These are phyloP conservation scores for Eriocheir sinensis DNA, from an alignment of 1,140 invertebrate genomes.

Conservation along the genomic window DNA sequence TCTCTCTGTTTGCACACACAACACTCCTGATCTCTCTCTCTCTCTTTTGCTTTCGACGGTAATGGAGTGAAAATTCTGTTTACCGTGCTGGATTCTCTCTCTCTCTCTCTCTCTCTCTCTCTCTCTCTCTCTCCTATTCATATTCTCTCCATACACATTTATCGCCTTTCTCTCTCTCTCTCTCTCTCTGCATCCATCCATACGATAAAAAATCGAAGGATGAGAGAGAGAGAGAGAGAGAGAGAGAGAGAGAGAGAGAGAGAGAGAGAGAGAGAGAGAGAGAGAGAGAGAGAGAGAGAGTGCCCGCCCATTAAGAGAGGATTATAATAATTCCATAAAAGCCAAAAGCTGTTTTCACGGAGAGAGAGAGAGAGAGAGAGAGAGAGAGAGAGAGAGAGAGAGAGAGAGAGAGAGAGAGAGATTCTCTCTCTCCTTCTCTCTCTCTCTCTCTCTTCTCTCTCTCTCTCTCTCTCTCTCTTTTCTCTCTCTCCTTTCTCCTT, in stretches of 20 bases:
- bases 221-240: neutral
- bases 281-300: neutral
- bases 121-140: neutral
- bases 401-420: too few relatives aligned
- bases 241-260: neutral
- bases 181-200: neutral
- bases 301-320: conserved; percentile 10
- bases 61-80: too few relatives aligned
- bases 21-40: neutral
- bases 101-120: neutral
- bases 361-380: too few relatives aligned
- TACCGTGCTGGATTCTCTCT: neutral
- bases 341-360: neutral
- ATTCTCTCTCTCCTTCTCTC: neutral
- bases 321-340: conserved; percentile 40
- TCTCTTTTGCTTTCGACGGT: neutral
- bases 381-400: too few relatives aligned
- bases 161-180: neutral
- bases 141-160: neutral
- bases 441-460: conserved; percentile 34
- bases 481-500: neutral
- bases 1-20: neutral
- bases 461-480: conserved; percentile 23
- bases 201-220: neutral
- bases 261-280: neutral